Evolutionary conservation across 2,113 vertebrate species (phyloP).

Genomic region (Oncorhynchus kisutch): DNA sequence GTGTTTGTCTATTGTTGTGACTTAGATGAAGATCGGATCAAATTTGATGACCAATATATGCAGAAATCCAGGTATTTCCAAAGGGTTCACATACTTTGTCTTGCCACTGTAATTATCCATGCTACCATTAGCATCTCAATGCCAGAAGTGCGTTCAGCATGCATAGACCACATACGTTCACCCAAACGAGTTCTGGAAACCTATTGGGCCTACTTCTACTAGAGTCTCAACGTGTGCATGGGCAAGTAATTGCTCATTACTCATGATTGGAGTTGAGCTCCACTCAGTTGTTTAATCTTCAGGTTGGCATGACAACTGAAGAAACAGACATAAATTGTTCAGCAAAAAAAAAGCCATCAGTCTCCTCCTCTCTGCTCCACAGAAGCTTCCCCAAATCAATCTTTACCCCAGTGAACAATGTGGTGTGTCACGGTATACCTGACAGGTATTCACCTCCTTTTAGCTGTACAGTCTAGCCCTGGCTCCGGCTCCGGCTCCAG

Average conservation of each 20-base stretch:
- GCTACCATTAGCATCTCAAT: conserved; percentile 38
- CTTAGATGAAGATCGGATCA: too few relatives aligned
- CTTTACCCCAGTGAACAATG: conserved; percentile 86
- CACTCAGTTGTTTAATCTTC: conserved; percentile 17
- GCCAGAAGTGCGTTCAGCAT: conserved; percentile 23
- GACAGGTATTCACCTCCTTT: conserved; percentile 85
- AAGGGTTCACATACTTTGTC: too few relatives aligned
- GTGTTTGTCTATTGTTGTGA: too few relatives aligned
- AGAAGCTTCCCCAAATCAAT: conserved; percentile 84
- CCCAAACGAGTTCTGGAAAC: conserved; percentile 1
- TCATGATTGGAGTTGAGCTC: neutral
- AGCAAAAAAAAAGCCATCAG: conserved; percentile 79
- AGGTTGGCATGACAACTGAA: conserved; percentile 88
- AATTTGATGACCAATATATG: too few relatives aligned
- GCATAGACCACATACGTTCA: conserved; percentile 15
- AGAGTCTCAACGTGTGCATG: neutral
- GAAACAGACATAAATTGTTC: conserved; percentile 82
- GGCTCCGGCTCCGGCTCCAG: conserved; percentile 12
- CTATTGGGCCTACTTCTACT: neutral
- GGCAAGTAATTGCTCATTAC: conserved; percentile 9
- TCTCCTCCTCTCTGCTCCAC: conserved; percentile 56
- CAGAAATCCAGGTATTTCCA: too few relatives aligned
- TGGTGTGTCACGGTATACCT: conserved; percentile 86
- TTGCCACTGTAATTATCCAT: conserved; percentile 14
- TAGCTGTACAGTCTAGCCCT: conserved; percentile 51